Percentiles rank a stretch among this genome's conserved stretches.
phyloP scores from a whole-genome alignment of 92 coral and sea anemone genomes.

The Bergia puertoricense region DNA sequence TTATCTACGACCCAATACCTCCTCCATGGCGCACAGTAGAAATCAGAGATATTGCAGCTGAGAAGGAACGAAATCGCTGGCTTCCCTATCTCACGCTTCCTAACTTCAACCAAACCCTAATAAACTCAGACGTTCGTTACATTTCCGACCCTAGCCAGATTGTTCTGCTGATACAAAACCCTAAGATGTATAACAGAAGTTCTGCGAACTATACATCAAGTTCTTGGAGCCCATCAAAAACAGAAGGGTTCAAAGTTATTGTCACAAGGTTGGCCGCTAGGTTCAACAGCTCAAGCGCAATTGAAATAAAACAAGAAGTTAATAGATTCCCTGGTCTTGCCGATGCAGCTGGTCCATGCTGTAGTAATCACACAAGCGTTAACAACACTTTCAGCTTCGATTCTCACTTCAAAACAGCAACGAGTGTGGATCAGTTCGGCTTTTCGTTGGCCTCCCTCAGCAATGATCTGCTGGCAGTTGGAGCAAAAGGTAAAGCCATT shows the following conservation, averaged over 20 bases:
- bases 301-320: constrained; percentile 18
- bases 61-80: constrained; percentile 44
- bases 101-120: constrained; percentile 43
- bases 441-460: constrained; percentile 59
- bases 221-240: background rate
- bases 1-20: constrained; percentile 9
- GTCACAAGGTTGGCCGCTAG: constrained; percentile 37
- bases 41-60: constrained; percentile 30
- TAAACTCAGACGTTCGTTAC: constrained; percentile 52
- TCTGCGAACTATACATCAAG: constrained; percentile 1
- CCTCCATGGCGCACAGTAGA: constrained; percentile 10
- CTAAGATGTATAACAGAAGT: background rate
- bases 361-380: constrained; percentile 44
- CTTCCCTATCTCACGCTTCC: constrained; percentile 64
- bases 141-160: constrained; percentile 62
- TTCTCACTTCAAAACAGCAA: constrained; percentile 76
- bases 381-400: constrained; percentile 52
- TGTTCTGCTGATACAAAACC: constrained; percentile 45
- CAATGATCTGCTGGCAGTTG: constrained; percentile 58
- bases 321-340: constrained; percentile 63
- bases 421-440: constrained; percentile 64
- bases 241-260: constrained; percentile 19
- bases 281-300: constrained; percentile 22
- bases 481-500: constrained; percentile 55
- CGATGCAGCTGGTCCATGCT: constrained; percentile 70